phyloP scores from a whole-genome alignment of 1,140 invertebrate genomes.

The Megalopta genalis region DNA sequence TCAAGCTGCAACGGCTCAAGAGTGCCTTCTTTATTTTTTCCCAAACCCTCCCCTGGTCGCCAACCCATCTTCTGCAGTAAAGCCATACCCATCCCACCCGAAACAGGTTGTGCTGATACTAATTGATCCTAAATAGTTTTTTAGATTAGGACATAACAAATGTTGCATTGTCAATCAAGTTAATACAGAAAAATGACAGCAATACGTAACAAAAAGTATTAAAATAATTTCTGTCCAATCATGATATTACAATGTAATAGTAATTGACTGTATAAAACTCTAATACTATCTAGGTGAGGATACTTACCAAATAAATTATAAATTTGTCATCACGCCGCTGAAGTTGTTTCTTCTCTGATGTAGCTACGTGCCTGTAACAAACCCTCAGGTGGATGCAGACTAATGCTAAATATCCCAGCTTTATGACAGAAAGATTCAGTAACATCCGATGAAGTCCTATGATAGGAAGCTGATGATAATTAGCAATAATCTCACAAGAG shows the following conservation, averaged over 20 bases:
- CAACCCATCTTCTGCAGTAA: slow-evolving; percentile 99
- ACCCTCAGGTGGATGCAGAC: slow-evolving; percentile 84
- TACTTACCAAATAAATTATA: slow-evolving; percentile 77
- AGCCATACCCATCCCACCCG: slow-evolving; percentile 96
- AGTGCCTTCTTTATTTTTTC: slow-evolving; percentile 95
- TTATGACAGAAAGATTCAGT: slow-evolving; percentile 53
- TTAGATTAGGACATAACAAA: slow-evolving; percentile 39
- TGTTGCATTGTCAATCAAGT: background rate
- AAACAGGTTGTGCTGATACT: slow-evolving; percentile 90
- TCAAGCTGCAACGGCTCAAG: slow-evolving; percentile 93
- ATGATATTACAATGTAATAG: background rate
- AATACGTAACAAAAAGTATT: slow-evolving; percentile 35
- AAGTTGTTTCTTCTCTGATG: slow-evolving; percentile 75
- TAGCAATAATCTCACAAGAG: slow-evolving; percentile 77
- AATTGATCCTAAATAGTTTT: slow-evolving; percentile 89
- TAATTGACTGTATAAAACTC: slow-evolving; percentile 22
- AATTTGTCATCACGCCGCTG: slow-evolving; percentile 75
- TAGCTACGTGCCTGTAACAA: slow-evolving; percentile 84
- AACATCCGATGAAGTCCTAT: slow-evolving; percentile 52
- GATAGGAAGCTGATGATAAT: slow-evolving; percentile 73
- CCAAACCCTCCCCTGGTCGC: slow-evolving; percentile 96
- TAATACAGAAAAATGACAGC: slow-evolving; percentile 11
- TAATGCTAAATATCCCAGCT: slow-evolving; percentile 77
- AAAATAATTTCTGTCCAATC: slow-evolving; percentile 18
- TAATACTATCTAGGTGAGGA: slow-evolving; percentile 53